phyloP scores from a whole-genome alignment of 2,888 invertebrate species.

The Nasonovia ribisnigri region DNA sequence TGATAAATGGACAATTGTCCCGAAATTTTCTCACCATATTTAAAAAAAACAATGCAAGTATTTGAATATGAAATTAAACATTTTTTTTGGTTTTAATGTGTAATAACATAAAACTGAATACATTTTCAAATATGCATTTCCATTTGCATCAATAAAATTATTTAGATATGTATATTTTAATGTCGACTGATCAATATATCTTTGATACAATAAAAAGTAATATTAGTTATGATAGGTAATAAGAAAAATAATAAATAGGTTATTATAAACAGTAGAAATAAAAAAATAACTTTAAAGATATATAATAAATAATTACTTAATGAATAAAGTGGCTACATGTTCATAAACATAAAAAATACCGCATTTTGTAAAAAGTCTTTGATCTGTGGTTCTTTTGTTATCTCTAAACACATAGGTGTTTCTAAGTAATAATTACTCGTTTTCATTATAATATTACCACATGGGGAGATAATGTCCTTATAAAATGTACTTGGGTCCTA shows the following conservation, averaged over 20 bases:
- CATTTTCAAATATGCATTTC: no score
- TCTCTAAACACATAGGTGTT: neutral
- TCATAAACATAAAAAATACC: neutral
- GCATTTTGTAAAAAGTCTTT: neutral
- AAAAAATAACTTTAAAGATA: neutral
- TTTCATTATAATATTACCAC: neutral
- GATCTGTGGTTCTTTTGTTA: neutral
- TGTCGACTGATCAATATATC: neutral
- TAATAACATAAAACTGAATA: no score
- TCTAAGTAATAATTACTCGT: neutral
- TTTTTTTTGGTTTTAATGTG: no score
- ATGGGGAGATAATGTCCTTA: neutral
- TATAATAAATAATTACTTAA: neutral
- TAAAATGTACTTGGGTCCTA: neutral
- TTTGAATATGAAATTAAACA: neutral
- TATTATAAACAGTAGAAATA: no score
- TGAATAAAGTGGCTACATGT: neutral
- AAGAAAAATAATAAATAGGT: neutral
- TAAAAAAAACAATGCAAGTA: neutral
- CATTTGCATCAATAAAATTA: no score
- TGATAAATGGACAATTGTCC: neutral
- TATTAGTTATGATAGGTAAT: neutral
- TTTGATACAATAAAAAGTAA: neutral
- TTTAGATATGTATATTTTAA: no score
- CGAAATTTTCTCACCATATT: neutral